These are phyloP conservation scores for Mugil cephalus DNA, from an alignment of 2,113 vertebrate genomes.

Conservation along the genomic window DNA sequence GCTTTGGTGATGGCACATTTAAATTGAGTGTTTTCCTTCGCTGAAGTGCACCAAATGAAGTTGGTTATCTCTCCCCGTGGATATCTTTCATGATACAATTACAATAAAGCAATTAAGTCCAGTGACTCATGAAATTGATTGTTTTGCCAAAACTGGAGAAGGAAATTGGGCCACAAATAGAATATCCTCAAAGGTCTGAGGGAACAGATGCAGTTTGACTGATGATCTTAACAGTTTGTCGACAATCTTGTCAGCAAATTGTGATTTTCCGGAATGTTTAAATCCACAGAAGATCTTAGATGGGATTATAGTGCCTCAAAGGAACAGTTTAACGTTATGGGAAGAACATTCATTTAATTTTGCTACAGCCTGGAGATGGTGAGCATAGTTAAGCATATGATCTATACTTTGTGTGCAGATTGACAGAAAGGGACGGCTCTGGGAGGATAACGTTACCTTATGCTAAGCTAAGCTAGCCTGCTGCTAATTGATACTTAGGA, in stretches of 20 bases:
- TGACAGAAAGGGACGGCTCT: not conserved
- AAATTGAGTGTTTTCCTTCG: conserved; percentile 47
- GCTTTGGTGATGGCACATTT: conserved; percentile 7
- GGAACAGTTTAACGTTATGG: not conserved
- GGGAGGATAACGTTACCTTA: not conserved
- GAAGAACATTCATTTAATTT: not conserved
- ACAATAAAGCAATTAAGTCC: conserved; percentile 73
- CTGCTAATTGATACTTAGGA: not conserved
- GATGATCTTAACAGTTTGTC: conserved; percentile 24
- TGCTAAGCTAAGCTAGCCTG: not conserved
- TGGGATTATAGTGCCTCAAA: not conserved
- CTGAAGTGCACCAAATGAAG: conserved; percentile 57
- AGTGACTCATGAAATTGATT: conserved; percentile 78
- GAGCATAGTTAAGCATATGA: conserved; percentile 3
- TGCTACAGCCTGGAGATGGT: not conserved
- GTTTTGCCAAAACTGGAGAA: conserved; percentile 60
- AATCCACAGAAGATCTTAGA: conserved; percentile 6
- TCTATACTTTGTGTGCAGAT: conserved; percentile 5
- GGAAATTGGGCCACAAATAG: conserved; percentile 55
- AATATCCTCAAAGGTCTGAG: conserved; percentile 40
- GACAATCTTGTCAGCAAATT: conserved; percentile 9
- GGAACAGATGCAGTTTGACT: conserved; percentile 25
- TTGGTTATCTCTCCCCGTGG: conserved; percentile 65
- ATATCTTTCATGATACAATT: conserved; percentile 73
- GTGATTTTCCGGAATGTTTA: not conserved